Evolutionary conservation across 2,888 invertebrate species (phyloP), one percentile per base, ranked within the genome.

Genomic region (Carabus problematicus): DNA sequence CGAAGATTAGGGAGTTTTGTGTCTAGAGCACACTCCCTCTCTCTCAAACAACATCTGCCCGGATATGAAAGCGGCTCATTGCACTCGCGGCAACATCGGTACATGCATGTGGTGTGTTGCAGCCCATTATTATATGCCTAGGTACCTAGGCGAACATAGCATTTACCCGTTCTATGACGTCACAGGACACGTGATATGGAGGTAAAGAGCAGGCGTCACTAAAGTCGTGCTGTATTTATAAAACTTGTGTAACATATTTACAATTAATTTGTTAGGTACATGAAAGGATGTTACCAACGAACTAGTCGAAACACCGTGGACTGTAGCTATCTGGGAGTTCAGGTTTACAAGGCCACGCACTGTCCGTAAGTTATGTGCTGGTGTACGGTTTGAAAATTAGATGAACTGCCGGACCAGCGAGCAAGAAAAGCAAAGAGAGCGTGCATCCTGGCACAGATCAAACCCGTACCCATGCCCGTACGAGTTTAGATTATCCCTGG

Each of bases 401-500:
- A 29, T 29, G 29, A 29, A 29, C 3, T 29, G 29, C 29, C 29
- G 29, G 29, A 6, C 29, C 29, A 29, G 29, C 29, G 29, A 29
- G 29, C 29, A 29, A 71, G 73, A 71, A 72, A 72, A 72, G 72
- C 70, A 64, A 70, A 67, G 69, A 71, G 71, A 56, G 72, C 72
- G 72, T 71, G 73, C 63, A 71, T 72, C 74, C 29, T 29, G 29
- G 29, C 29, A 29, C 29, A 29, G 29, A 29, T 29, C 29, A 29
- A 29, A 29, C 29, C 29, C 75, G 76, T 76, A 75, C 75, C 73
- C 29, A 72, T 73, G 75, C 72, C 47, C 14, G 29, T 29, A 9
- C 43, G 61, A 61, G 61, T 75, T 73, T 72, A 76, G 76, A 77
- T 77, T 77, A 77, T 77, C 75, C 76, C 74, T 70, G 75, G 76